These are phyloP conservation scores for Manis crassicaudata DNA, from an alignment of 2,797 vertebrate genomes.

Conservation along the genomic window DNA sequence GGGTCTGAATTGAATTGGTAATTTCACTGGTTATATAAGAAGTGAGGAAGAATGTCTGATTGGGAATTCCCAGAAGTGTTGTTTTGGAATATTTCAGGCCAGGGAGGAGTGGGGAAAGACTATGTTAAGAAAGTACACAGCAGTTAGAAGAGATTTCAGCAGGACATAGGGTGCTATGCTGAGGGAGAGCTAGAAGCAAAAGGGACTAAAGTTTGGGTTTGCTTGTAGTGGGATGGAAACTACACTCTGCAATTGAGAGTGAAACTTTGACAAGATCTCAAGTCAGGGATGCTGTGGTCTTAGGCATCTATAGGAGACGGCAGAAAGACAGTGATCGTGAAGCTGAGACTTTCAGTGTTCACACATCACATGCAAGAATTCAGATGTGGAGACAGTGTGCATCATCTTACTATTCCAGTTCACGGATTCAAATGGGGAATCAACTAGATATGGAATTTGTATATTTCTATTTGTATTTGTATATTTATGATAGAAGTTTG, in stretches of 20 bases:
- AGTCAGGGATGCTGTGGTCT: not conserved
- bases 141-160: not conserved
- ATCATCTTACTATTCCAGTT: not conserved
- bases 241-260: not conserved
- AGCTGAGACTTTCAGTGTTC: not conserved
- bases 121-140: not conserved
- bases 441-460: not conserved
- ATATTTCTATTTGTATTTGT: not conserved
- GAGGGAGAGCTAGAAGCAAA: not conserved
- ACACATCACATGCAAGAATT: not conserved
- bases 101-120: not conserved
- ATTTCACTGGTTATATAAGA: not conserved
- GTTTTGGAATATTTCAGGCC: conserved; percentile 10
- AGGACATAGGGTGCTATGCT: not conserved
- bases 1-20: not conserved
- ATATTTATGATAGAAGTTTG: not conserved
- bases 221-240: not conserved
- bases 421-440: not conserved
- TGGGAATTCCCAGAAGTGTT: not conserved
- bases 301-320: not conserved
- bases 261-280: not conserved
- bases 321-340: not conserved
- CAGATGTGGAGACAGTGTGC: not conserved
- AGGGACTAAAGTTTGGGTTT: not conserved
- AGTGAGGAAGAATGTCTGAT: not conserved